Base-by-base conservation (phyloP, 2,797 vertebrate species). In the Orestias chungarensis region DNA sequence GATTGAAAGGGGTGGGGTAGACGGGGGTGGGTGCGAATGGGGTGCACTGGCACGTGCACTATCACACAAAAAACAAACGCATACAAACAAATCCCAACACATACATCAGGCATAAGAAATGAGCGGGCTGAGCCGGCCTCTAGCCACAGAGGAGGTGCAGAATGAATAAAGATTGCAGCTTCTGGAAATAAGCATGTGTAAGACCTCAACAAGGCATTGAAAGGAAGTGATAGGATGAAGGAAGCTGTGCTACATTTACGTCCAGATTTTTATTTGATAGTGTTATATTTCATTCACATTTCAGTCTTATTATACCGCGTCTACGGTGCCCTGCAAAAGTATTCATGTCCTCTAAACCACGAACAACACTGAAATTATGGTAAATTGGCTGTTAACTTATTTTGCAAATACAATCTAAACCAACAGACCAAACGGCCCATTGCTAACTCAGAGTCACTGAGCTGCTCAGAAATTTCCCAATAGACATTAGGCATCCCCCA, bases 101-200 rank as follows among this genome's bases (percentile, higher is more conserved):
- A 76, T 75, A 80, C 71, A 82, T 33, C 42, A 80, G 75, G 75
- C 73, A 12, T 68, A 47, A 76, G 69, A 79, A 89, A 86, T 70
- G 74, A 85, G 88, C 75, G 7, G 80, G 65, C 77, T 87, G 76
- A 91, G 82, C 86, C 90, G 88, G 89, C 84, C 89, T 85, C 75
- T 80, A 85, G 87, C 90, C 89, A 87, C 89, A 87, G 88, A 89
- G 87, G 88, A 91, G 77, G 84, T 80, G 79, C 88, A 67, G 82
- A 84, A 90, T 91, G 90, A 94, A 91, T 91, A 94, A 94, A 93
- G 92, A 93, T 91, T 88, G 84, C 84, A 85, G 92, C 87, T 91
- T 93, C 91, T 88, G 89, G 87, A 92, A 92, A 90, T 88, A 90
- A 88, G 92, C 88, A 91, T 72, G 74, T 80, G 70, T 78, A 87